Conservation (phyloP, 2,888 invertebrate genomes). For the Drosophila monieri region DNA sequence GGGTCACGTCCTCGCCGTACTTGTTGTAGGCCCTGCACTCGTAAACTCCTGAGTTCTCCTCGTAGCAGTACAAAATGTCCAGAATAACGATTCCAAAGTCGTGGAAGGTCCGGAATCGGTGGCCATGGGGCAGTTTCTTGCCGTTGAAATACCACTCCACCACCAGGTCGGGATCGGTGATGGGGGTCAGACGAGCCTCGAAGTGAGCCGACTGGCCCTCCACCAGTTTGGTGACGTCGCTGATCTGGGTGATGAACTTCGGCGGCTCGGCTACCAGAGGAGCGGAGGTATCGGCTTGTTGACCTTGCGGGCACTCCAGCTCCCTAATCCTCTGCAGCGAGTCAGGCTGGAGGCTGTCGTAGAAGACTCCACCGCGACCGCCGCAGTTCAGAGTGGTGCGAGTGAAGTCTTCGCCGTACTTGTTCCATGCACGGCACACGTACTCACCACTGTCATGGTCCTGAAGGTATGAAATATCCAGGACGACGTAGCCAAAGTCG, state of each 20-base stretch:
- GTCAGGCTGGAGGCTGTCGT: conserved; percentile 95
- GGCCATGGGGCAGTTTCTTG: conserved; percentile 95
- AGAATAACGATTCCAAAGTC: conserved; percentile 98
- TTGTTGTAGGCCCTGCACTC: conserved; percentile 97
- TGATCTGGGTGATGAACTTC: conserved; percentile 94
- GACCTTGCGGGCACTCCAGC: conserved; percentile 89
- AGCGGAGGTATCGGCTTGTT: conserved; percentile 86
- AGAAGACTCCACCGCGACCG: conserved; percentile 93
- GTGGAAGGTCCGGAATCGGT: conserved; percentile 98
- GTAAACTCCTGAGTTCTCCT: conserved; percentile 97
- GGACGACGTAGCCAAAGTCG: conserved; percentile 97
- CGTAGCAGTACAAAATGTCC: conserved; percentile 97
- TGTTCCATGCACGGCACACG: conserved; percentile 95
- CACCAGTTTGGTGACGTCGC: conserved; percentile 92
- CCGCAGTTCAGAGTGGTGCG: conserved; percentile 93
- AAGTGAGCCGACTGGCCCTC: conserved; percentile 98
- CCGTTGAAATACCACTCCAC: conserved; percentile 98
- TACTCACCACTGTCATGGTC: conserved; percentile 97
- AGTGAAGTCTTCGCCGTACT: conserved; percentile 95
- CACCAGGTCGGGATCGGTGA: conserved; percentile 96
- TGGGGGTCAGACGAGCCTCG: conserved; percentile 95
- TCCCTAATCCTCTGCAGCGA: conserved; percentile 94
- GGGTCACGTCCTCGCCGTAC: conserved; percentile 93
- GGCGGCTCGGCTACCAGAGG: conserved; percentile 92
- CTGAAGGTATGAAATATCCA: conserved; percentile 97